A percentile compares a stretch with the other conserved stretches of the same genome.
Conservation (phyloP, 2,888 invertebrate species). For the Pycnomerus fuliginosus region DNA sequence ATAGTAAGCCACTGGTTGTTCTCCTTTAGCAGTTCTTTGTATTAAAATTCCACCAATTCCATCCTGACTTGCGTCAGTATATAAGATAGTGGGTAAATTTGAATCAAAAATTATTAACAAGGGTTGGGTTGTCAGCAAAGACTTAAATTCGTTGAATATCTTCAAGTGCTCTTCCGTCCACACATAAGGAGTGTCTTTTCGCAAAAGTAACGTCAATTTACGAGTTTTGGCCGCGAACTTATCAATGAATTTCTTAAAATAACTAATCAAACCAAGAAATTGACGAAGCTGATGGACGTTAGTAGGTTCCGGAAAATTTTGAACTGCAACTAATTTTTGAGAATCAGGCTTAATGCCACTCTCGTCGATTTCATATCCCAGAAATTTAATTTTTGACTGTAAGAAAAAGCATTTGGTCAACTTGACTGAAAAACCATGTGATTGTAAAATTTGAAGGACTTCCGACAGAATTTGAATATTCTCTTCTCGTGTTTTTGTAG, state of each 20-base stretch:
- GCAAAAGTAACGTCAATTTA: background rate
- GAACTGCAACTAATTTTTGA: background rate
- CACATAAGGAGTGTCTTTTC: background rate
- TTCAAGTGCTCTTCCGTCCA: background rate
- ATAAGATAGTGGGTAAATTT: background rate
- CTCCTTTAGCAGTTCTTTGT: conserved; percentile 1
- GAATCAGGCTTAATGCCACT: background rate
- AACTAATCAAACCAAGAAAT: background rate
- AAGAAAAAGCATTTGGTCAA: conserved; percentile 2
- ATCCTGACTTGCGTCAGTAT: conserved; percentile 1
- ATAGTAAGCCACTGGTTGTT: background rate
- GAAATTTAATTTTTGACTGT: background rate
- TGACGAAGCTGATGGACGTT: background rate
- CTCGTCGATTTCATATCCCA: conserved; percentile 1
- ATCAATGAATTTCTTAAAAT: conserved; percentile 1
- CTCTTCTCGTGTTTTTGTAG: background rate
- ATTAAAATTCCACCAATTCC: conserved; percentile 2
- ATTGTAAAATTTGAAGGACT: background rate
- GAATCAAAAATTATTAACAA: background rate
- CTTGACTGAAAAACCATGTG: background rate
- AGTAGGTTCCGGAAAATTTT: conserved; percentile 2
- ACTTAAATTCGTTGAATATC: background rate
- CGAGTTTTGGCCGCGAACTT: background rate
- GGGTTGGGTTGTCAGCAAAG: background rate
- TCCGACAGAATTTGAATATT: background rate